These are phyloP conservation scores for Chascanopsetta lugubris DNA, from an alignment of 2,113 vertebrate genomes.

Conservation along the genomic window DNA sequence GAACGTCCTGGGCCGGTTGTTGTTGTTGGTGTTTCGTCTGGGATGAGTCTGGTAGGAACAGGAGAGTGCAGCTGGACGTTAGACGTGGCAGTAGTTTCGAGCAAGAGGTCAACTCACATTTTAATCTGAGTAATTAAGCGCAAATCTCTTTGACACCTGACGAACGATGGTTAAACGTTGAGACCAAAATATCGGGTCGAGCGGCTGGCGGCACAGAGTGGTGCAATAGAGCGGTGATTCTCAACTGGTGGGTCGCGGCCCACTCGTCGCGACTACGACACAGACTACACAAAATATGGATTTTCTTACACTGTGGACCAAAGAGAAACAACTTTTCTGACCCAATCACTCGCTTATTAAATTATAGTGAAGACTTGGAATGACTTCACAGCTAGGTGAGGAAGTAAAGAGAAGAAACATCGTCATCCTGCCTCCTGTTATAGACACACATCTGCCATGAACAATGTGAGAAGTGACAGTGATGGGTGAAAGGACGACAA, in stretches of 20 bases:
- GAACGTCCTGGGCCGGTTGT: conserved; percentile 67
- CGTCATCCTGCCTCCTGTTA: neutral
- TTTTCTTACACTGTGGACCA: too few species aligned
- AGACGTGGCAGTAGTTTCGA: too few species aligned
- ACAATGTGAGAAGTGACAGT: conserved; percentile 15
- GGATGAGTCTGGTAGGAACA: conserved; percentile 50
- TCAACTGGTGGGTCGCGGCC: too few species aligned
- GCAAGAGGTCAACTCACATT: conserved; percentile 30
- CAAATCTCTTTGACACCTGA: conserved; percentile 38
- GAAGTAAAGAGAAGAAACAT: neutral
- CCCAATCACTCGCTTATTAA: conserved; percentile 62
- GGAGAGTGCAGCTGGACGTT: neutral
- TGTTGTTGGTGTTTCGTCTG: conserved; percentile 53
- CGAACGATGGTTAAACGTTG: conserved; percentile 14
- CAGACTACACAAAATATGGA: too few species aligned
- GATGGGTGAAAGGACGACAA: conserved; percentile 1
- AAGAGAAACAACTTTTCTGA: too few species aligned
- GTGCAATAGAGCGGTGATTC: conserved; percentile 23
- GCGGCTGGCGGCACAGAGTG: conserved; percentile 30
- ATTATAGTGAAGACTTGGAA: too few species aligned
- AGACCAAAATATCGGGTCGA: too few species aligned
- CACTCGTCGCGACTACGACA: too few species aligned
- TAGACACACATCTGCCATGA: conserved; percentile 11
- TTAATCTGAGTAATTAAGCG: conserved; percentile 30
- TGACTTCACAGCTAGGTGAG: conserved; percentile 29